Evolutionary conservation across 2,113 vertebrate species (phyloP), one percentile per base, ranked within the genome.

Genomic region (Xiphophorus maculatus): DNA sequence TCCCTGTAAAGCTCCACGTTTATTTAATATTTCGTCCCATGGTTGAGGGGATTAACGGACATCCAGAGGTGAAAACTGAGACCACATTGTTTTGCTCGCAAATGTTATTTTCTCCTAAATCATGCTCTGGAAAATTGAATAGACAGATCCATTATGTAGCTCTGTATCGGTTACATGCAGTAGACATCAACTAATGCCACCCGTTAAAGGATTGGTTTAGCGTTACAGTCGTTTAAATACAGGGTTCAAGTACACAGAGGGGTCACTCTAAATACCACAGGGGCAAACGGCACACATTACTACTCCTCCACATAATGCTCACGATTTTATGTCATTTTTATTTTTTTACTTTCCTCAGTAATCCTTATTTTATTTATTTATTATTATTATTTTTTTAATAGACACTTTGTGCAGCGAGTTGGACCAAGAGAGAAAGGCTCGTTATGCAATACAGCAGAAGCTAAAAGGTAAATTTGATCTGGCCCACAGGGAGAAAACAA

Each of bases 401-500:
- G 96, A 98, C 85, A 97, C 96, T 74, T 93, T 98, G 89, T 97
- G 96, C 94, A 97, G 96, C 90, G 96, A 98, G 87, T 95, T 98
- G 87, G 96, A 97, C 93, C 96, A 97, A 92, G 96, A 98, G 90
- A 91, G 97, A 90, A 98, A 97, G 85, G 96, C 96, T 71, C 96
- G 96, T 90, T 97, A 96, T 88, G 96, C 96, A 94, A 97, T 97
- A 92, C 97, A 98, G 85, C 96, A 97, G 95, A 98, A 97, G 90
- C 89, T 98, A 65, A 98, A 97, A 97, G 97, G 96, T 97, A 95
- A n/a, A 94, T 88, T 91, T 87, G 69, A 89, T 85, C 60, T 68
- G 87, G 76, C 77, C 77, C 77, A 72, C 69, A 76, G 63, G 61
- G 42, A 33, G 80, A 83, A 69, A 15, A 64, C 28, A 17, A 69